phyloP scores from a whole-genome alignment of 1,140 invertebrate genomes.

The Neotoxoptera formosana region DNA sequence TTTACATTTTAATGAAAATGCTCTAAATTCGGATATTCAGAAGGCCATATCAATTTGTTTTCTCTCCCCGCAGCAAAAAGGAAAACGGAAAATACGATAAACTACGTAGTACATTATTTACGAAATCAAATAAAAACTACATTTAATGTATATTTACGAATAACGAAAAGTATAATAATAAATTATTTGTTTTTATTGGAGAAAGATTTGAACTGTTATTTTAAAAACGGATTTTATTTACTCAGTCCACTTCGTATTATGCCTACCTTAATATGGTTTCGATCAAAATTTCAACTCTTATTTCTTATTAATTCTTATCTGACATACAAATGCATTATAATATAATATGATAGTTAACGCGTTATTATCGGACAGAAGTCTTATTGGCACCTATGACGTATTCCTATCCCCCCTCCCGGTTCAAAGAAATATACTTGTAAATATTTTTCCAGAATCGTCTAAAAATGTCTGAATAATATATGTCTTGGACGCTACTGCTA shows the following conservation, averaged over 20 bases:
- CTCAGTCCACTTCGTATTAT: neutral
- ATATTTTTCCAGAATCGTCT: neutral
- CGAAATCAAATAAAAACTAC: neutral
- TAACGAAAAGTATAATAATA: neutral
- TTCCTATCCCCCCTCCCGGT: neutral
- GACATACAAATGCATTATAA: neutral
- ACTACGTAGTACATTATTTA: neutral
- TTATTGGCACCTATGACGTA: neutral
- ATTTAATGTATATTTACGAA: neutral
- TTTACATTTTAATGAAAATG: neutral
- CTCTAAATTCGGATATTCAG: neutral
- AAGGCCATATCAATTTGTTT: neutral
- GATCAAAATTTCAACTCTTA: neutral
- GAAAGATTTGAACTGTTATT: neutral
- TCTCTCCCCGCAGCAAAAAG: neutral
- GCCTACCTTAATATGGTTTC: neutral
- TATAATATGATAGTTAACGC: neutral
- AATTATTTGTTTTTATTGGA: neutral
- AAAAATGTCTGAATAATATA: too few species aligned
- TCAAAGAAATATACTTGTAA: neutral
- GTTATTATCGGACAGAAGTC: neutral
- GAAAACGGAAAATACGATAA: neutral
- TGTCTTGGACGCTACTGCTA: too few species aligned
- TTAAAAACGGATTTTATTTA: neutral
- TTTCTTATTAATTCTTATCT: too few species aligned